phyloP scores from a whole-genome alignment of 2,797 vertebrate species.

The Fistularia tabacaria region DNA sequence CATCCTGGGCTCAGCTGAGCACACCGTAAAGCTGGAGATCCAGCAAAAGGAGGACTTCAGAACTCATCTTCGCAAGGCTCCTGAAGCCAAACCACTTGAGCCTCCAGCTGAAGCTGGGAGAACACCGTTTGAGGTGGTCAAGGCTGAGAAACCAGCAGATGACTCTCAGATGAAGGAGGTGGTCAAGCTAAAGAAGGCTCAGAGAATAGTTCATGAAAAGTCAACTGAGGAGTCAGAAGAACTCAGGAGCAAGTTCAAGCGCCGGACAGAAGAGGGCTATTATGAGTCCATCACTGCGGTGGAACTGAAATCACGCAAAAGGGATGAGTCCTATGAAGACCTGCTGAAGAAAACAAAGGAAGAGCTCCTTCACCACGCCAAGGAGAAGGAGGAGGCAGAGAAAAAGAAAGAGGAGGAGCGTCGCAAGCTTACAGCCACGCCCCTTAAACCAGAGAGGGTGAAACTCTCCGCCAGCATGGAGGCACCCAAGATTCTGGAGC shows the following conservation, averaged over 20 bases:
- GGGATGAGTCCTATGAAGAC: slow-evolving; percentile 94
- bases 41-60: slow-evolving; percentile 94
- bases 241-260: slow-evolving; percentile 95
- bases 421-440: slow-evolving; percentile 80
- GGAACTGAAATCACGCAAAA: slow-evolving; percentile 92
- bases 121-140: slow-evolving; percentile 88
- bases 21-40: slow-evolving; percentile 91
- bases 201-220: slow-evolving; percentile 88
- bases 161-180: slow-evolving; percentile 82
- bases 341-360: slow-evolving; percentile 95
- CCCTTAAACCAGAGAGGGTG: slow-evolving; percentile 88
- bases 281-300: slow-evolving; percentile 97
- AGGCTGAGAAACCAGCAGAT: slow-evolving; percentile 82
- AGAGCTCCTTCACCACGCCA: slow-evolving; percentile 90
- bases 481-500: slow-evolving; percentile 93
- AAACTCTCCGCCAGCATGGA: slow-evolving; percentile 96
- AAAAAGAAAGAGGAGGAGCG: slow-evolving; percentile 85
- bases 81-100: slow-evolving; percentile 82
- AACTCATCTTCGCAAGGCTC: slow-evolving; percentile 85
- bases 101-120: slow-evolving; percentile 71
- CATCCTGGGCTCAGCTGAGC: slow-evolving; percentile 84
- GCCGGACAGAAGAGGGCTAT: slow-evolving; percentile 95
- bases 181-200: slow-evolving; percentile 87
- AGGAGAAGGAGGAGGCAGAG: slow-evolving; percentile 87
- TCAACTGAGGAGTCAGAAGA: slow-evolving; percentile 91